Evolutionary conservation across 2,113 vertebrate genomes (phyloP).

Genomic region (Tapirus terrestris): DNA sequence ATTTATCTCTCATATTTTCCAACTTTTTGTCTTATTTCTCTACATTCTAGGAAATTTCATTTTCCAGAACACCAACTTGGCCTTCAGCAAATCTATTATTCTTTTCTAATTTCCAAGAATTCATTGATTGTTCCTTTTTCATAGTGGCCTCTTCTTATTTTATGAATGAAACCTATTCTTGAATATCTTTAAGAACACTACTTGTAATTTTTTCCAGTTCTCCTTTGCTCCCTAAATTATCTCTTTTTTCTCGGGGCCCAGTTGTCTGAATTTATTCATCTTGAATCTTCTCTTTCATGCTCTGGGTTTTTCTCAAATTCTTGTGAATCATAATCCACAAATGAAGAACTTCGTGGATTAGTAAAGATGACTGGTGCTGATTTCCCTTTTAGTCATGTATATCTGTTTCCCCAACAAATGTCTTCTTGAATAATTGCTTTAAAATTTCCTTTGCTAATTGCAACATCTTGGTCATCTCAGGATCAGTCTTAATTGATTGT

Average conservation of each 20-base stretch:
- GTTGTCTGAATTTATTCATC: background rate
- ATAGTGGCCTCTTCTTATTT: background rate
- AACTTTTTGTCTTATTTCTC: background rate
- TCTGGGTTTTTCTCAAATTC: background rate
- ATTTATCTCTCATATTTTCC: background rate
- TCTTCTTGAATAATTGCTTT: background rate
- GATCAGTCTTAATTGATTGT: background rate
- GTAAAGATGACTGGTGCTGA: background rate
- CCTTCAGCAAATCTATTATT: background rate
- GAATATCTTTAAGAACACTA: background rate
- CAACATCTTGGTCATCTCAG: background rate
- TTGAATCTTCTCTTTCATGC: background rate
- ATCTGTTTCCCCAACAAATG: background rate
- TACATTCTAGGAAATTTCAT: background rate
- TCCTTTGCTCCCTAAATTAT: background rate
- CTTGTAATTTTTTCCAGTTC: constrained; percentile 18
- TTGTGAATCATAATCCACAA: background rate
- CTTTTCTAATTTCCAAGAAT: background rate
- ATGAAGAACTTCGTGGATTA: background rate
- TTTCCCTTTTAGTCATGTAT: background rate
- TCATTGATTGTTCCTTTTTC: background rate
- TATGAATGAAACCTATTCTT: background rate
- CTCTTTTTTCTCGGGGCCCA: background rate
- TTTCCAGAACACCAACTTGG: background rate
- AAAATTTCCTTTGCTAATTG: background rate